Base-by-base conservation (phyloP, 1,140 invertebrate genomes). In the Apis laboriosa region DNA sequence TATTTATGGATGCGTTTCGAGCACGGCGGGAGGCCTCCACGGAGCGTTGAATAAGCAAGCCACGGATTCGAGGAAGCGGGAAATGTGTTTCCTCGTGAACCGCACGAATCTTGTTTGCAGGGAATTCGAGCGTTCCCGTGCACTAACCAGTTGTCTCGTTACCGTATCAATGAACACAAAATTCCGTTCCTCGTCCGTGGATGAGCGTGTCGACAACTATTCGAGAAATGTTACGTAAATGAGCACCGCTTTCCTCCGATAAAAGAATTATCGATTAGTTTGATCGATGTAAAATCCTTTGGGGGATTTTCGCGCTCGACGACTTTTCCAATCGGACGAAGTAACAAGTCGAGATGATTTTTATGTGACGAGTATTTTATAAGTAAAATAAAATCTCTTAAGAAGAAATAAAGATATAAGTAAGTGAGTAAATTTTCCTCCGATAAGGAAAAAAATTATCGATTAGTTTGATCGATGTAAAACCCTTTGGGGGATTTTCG, bases 1-100 rank as follows among this genome's bases (percentile, higher is more conserved):
- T 73, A 71, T 43, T 83, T 67, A 72, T 53, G 60, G 49, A 19
- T 51, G 51, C 17, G 83, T 84, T 68, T 68, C 61, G 84, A 73
- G 34, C 72, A 63, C 43, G 51, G 24, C 24, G 70, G 61, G 9
- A 34, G 81, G 63, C 51, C 58, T 43, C 58, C 49, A 73, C 60
- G 68, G 68, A 84, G 73, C 67, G 61, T 80, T 55, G 83, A 74
- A 64, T 58, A 84, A 60, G 63, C 15, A 34, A 61, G 24, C 66
- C 63, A 64, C 53, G 15, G 19, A n/a, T 13, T 51, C 56, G 67
- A 77, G 15, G 58, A 49, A 68, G 28, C 60, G 74, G 21, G 55
- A 68, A 43, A 43, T 43, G 34, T 60, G 21, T 51, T 71, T 19
- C 21, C 80, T 11, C 17, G 63, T n/a, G 21, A 11, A 60, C 9